Base-by-base conservation (phyloP, 2,797 vertebrate genomes). In the Yasuhikotakia modesta region DNA sequence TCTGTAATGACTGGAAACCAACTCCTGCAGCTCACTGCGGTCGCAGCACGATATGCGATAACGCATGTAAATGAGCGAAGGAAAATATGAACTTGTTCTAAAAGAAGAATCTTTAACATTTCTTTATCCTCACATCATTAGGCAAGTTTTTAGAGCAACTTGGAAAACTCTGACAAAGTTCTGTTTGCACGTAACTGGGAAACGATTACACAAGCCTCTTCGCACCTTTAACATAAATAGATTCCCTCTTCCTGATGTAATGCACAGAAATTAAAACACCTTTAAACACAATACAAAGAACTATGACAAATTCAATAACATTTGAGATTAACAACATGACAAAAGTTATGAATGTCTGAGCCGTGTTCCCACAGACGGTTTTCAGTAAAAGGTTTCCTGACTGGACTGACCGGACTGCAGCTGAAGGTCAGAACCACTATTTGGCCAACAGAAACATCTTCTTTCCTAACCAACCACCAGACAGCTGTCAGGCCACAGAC, bases 341-440 rank as follows among this genome's bases (percentile, higher is more conserved):
- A n/a, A n/a, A n/a, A n/a, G n/a, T n/a, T n/a, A n/a, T n/a, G n/a
- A n/a, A n/a, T n/a, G n/a, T n/a, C n/a, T n/a, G n/a, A n/a, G n/a
- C n/a, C n/a, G n/a, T n/a, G n/a, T 6, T 53, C 5, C 14, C 3
- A 35, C 53, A 72, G 19, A 17, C 46, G 45, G 27, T 27, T 35
- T 73, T 14, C 39, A 82, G 75, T 71, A 71, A 46, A 82, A 73
- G 43, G 61, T 82, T 8, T 78, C 73, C 81, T 79, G n/a, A n/a
- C n/a, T n/a, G 65, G 17, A 67, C 76, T 39, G 30, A 77, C 67
- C 72, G 81, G 73, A 87, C 84, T 90, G 88, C 90, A 87, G 91
- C 81, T 81, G 91, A 93, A 93, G 92, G 91, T 89, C 91, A 93
- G 88, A 92, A 91, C 89, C 96, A 96, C 96, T 96, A 97, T 97